phyloP scores from a whole-genome alignment of 2,113 vertebrate genomes.

The Protomyctophum bolini region DNA sequence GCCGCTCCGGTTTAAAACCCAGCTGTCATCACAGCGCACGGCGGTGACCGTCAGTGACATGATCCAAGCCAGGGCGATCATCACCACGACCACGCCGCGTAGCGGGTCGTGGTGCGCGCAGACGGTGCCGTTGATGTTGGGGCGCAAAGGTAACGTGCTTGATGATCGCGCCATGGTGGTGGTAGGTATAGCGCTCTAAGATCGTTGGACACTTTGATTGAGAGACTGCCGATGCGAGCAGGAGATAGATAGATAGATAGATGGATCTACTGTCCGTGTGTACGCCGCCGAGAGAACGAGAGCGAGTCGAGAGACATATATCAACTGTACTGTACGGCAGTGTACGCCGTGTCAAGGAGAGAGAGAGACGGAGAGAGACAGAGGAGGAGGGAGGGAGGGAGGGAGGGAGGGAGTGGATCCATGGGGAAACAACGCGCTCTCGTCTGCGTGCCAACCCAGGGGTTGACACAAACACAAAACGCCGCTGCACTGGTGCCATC shows the following conservation, averaged over 20 bases:
- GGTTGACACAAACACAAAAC: conserved; percentile 21
- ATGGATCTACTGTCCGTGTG: conserved; percentile 65
- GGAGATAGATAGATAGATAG: conserved; percentile 71
- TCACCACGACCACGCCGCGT: conserved; percentile 57
- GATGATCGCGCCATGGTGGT: conserved; percentile 70
- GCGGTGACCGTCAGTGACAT: conserved; percentile 68
- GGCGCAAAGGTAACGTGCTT: conserved; percentile 72
- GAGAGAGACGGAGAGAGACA: conserved; percentile 48
- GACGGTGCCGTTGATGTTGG: conserved; percentile 40
- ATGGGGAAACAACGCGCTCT: conserved; percentile 76
- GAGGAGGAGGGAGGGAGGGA: conserved; percentile 61
- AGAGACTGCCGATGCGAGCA: conserved; percentile 72
- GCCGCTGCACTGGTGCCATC: conserved; percentile 77
- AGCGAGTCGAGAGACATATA: conserved; percentile 60
- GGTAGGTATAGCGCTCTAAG: conserved; percentile 54
- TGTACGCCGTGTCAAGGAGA: conserved; percentile 24
- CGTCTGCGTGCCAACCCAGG: conserved; percentile 52
- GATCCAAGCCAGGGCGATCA: conserved; percentile 65
- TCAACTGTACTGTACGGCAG: no score
- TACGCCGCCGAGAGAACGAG: conserved; percentile 43
- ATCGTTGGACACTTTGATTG: conserved; percentile 67
- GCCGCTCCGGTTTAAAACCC: conserved; percentile 62
- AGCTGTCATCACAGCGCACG: conserved; percentile 68
- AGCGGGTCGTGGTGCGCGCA: conserved; percentile 50
- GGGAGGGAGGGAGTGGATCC: conserved; percentile 66